These are phyloP conservation scores for Semotilus atromaculatus DNA, from an alignment of 2,797 vertebrate species.

Conservation along the genomic window DNA sequence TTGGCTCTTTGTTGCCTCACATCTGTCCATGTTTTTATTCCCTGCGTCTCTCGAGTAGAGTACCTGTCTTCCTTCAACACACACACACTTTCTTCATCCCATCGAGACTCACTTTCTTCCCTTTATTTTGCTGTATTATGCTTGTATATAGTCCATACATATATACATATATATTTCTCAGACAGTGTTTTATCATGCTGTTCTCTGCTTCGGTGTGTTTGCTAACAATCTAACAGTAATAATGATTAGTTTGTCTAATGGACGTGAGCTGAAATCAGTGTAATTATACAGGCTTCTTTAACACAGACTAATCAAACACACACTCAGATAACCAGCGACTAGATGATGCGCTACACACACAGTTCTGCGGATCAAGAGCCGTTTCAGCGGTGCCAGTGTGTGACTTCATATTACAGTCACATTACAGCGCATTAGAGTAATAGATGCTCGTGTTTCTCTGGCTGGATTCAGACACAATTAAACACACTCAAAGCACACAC, in stretches of 20 bases:
- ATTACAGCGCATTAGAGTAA: neutral
- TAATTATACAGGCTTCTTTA: neutral
- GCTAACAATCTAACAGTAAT: neutral
- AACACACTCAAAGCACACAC: too few relatives aligned
- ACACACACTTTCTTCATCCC: neutral
- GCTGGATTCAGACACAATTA: slow-evolving; percentile 21
- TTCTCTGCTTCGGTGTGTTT: neutral
- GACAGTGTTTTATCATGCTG: neutral
- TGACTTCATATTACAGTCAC: neutral
- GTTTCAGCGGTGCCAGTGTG: neutral
- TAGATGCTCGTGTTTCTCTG: neutral
- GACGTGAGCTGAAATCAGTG: neutral
- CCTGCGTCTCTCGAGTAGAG: neutral
- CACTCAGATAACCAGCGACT: neutral
- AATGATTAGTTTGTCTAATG: neutral
- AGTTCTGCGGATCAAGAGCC: neutral
- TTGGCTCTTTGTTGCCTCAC: slow-evolving; percentile 13
- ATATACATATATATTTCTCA: neutral
- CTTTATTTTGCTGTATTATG: neutral
- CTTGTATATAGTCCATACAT: too few relatives aligned
- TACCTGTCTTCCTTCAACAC: neutral
- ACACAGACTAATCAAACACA: neutral
- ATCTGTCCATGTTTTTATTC: slow-evolving; percentile 1
- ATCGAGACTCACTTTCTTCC: neutral
- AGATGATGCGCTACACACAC: neutral